phyloP scores from a whole-genome alignment of 2,888 invertebrate species.

The Plusia festucae region DNA sequence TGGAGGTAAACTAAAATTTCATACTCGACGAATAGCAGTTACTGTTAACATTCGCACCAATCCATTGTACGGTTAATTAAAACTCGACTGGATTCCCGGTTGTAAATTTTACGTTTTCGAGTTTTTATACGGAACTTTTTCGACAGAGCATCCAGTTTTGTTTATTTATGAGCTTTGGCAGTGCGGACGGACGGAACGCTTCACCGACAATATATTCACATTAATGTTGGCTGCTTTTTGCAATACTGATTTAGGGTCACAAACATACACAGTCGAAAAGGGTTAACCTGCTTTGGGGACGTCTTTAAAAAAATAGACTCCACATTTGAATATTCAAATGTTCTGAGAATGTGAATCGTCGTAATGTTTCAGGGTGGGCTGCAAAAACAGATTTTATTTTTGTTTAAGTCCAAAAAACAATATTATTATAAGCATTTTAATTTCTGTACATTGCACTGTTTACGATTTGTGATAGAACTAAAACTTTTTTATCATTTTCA shows the following conservation, averaged over 20 bases:
- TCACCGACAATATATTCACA: slow-evolving; percentile 82
- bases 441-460: neutral
- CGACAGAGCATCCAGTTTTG: slow-evolving; percentile 87
- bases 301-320: slow-evolving; percentile 63
- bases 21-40: slow-evolving; percentile 34
- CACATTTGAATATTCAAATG: slow-evolving; percentile 53
- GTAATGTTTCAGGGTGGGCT: slow-evolving; percentile 44
- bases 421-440: slow-evolving; percentile 1
- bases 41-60: slow-evolving; percentile 44
- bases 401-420: slow-evolving; percentile 16
- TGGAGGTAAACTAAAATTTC: slow-evolving; percentile 44
- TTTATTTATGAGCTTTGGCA: slow-evolving; percentile 88
- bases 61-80: slow-evolving; percentile 83
- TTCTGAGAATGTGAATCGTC: slow-evolving; percentile 34
- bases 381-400: slow-evolving; percentile 11
- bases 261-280: slow-evolving; percentile 60
- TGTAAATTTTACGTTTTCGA: slow-evolving; percentile 84
- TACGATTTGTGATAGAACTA: neutral
- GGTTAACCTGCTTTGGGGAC: slow-evolving; percentile 63
- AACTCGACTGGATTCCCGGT: slow-evolving; percentile 83
- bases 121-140: slow-evolving; percentile 81
- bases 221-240: slow-evolving; percentile 78
- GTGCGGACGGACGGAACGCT: slow-evolving; percentile 77
- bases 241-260: slow-evolving; percentile 75
- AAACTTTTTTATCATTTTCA: too few relatives aligned